These are phyloP conservation scores for Dendronephthya gigantea DNA, from an alignment of 64 coral and sea anemone species.

Conservation along the genomic window DNA sequence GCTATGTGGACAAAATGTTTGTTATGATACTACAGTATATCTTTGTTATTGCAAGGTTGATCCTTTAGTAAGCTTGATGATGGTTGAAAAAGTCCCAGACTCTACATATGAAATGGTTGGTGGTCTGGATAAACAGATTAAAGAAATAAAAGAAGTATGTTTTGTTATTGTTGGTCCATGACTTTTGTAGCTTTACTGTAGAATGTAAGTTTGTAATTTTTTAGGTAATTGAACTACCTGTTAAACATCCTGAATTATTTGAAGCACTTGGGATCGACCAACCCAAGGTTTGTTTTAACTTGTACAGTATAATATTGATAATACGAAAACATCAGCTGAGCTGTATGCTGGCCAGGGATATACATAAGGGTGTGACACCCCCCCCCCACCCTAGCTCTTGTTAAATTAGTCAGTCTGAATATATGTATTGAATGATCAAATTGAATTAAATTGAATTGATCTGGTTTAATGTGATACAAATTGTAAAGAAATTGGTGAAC, in stretches of 20 bases:
- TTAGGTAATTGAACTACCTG: conserved; percentile 92
- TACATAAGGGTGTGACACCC: too few relatives aligned
- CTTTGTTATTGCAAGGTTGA: conserved; percentile 54
- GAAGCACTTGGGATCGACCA: conserved; percentile 98
- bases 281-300: conserved; percentile 48
- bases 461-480: too few relatives aligned
- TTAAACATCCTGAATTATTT: conserved; percentile 98
- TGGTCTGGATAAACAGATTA: conserved; percentile 96
- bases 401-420: too few relatives aligned
- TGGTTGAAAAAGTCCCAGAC: conserved; percentile 99
- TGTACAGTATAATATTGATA: background rate
- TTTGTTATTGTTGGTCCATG: too few relatives aligned
- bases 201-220: background rate
- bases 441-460: too few relatives aligned
- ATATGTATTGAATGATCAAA: too few relatives aligned
- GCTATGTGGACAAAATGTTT: too few relatives aligned
- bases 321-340: too few relatives aligned
- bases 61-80: conserved; percentile 97
- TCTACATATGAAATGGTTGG: conserved; percentile 99
- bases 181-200: background rate
- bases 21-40: background rate
- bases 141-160: conserved; percentile 97
- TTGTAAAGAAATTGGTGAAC: too few relatives aligned
- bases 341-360: too few relatives aligned
- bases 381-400: too few relatives aligned